Evolutionary conservation across 2,888 invertebrate species (phyloP).

Genomic region (Hanleya hanleyi): DNA sequence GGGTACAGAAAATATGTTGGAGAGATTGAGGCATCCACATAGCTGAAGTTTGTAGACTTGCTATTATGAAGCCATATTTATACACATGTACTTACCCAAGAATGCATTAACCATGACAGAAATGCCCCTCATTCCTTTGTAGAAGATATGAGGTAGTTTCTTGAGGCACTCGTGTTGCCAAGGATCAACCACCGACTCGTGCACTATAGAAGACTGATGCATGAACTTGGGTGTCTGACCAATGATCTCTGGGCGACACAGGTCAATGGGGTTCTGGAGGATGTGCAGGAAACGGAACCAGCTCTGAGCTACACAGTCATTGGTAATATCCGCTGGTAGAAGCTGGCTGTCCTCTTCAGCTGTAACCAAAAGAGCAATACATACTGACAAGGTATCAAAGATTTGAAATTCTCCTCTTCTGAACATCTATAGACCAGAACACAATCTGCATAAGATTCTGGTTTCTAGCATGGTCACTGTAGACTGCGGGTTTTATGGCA

Average conservation of each 20-base stretch:
- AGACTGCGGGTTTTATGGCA: too few species aligned
- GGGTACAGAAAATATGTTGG: too few species aligned
- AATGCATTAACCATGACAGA: constrained; percentile 96
- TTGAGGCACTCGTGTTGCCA: constrained; percentile 82
- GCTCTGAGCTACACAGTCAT: constrained; percentile 90
- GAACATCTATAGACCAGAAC: too few species aligned
- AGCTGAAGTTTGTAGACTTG: too few species aligned
- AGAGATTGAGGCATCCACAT: too few species aligned
- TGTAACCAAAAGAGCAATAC: too few species aligned
- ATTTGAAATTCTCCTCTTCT: too few species aligned
- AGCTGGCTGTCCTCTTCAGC: constrained; percentile 89
- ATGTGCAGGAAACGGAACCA: constrained; percentile 97
- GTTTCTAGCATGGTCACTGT: too few species aligned
- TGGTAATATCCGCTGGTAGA: constrained; percentile 88
- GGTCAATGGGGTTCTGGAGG: constrained; percentile 94
- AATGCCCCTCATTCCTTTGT: constrained; percentile 93
- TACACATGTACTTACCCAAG: constrained; percentile 87
- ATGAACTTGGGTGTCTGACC: constrained; percentile 84
- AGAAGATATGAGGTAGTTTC: constrained; percentile 88
- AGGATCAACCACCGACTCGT: constrained; percentile 86
- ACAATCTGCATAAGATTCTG: too few species aligned
- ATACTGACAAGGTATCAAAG: too few species aligned
- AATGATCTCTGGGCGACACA: constrained; percentile 76
- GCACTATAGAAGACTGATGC: constrained; percentile 88
- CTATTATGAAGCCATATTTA: too few species aligned